Evolutionary conservation across 2,113 vertebrate species (phyloP).

Genomic region (Loxodonta africana): DNA sequence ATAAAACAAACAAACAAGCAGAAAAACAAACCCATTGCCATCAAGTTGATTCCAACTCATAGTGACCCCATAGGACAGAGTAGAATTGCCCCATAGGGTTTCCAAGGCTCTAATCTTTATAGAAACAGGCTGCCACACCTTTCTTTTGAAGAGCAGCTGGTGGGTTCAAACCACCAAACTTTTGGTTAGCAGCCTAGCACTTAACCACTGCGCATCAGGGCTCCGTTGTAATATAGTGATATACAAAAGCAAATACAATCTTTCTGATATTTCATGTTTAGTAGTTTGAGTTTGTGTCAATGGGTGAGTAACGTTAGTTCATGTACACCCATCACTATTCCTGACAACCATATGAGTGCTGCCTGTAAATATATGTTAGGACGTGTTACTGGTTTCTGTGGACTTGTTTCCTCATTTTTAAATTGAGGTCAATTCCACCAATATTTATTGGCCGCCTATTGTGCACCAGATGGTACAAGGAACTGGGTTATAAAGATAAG

Average conservation of each 20-base stretch:
- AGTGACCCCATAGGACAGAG: too few relatives aligned
- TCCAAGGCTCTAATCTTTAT: too few relatives aligned
- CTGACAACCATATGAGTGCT: neutral
- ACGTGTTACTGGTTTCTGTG: neutral
- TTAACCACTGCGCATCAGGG: too few relatives aligned
- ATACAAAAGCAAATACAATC: neutral
- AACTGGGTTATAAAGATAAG: neutral
- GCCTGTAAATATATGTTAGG: neutral
- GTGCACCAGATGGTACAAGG: neutral
- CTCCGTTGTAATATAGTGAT: neutral
- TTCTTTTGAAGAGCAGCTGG: too few relatives aligned
- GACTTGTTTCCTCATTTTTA: neutral
- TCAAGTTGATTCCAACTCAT: too few relatives aligned
- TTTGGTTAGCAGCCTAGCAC: too few relatives aligned
- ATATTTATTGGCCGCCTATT: neutral
- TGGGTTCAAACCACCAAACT: too few relatives aligned
- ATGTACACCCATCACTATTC: neutral
- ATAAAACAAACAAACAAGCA: too few relatives aligned
- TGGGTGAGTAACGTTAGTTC: neutral
- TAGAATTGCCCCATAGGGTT: too few relatives aligned
- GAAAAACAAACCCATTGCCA: too few relatives aligned
- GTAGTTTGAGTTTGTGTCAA: neutral
- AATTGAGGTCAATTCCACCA: neutral
- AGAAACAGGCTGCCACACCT: too few relatives aligned
- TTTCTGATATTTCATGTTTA: neutral